Percentiles rank a stretch among this genome's conserved stretches.
Conservation (phyloP, 2,797 vertebrate species). For the Amniataba percoides region DNA sequence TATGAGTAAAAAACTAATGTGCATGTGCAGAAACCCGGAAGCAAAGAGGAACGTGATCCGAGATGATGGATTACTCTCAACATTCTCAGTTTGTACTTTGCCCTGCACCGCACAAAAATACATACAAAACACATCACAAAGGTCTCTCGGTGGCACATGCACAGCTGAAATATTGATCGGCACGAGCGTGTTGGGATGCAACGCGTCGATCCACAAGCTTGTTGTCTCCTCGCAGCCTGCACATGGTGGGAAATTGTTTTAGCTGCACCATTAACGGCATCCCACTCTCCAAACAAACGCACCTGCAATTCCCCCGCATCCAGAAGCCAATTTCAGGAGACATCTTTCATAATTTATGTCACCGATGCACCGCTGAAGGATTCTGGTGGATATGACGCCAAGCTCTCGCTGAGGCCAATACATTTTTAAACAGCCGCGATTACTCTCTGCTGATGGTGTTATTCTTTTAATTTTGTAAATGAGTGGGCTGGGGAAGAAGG, state of each 20-base stretch:
- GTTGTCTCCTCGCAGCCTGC: not conserved
- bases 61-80: conserved; percentile 17
- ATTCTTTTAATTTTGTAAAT: conserved; percentile 49
- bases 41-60: not conserved
- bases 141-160: conserved; percentile 3
- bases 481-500: conserved; percentile 5
- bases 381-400: not conserved
- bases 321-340: conserved; percentile 50
- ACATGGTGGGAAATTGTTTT: conserved; percentile 5
- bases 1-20: no score
- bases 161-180: conserved; percentile 34
- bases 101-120: conserved; percentile 16
- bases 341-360: conserved; percentile 62
- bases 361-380: conserved; percentile 14
- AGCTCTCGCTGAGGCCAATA: conserved; percentile 6
- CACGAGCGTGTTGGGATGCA: conserved; percentile 26
- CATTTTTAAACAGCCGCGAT: conserved; percentile 58
- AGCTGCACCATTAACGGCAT: conserved; percentile 24
- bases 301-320: conserved; percentile 32
- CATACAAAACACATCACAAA: conserved; percentile 13
- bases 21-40: no score
- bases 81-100: conserved; percentile 7
- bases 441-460: conserved; percentile 42
- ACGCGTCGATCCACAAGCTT: conserved; percentile 8
- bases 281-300: conserved; percentile 18